Conservation (phyloP, 1,140 invertebrate species). For the Condylostylus longicornis region DNA sequence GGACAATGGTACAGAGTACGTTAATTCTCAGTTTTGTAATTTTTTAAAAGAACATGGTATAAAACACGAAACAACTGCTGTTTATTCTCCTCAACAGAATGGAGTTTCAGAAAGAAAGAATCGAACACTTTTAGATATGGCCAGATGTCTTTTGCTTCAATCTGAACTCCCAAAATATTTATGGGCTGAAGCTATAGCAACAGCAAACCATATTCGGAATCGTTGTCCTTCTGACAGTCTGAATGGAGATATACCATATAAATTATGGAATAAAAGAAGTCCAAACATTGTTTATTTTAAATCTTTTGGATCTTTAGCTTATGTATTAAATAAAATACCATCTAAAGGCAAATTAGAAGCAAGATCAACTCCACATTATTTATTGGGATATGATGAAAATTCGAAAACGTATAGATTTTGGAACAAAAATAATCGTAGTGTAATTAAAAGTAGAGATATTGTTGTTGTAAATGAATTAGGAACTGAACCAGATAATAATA, state of each 20-base stretch:
- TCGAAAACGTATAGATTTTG: slow-evolving; percentile 5
- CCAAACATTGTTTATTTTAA: slow-evolving; percentile 19
- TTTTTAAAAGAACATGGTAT: slow-evolving; percentile 11
- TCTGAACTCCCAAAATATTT: slow-evolving; percentile 9
- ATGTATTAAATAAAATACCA: slow-evolving; percentile 10
- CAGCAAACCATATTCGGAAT: slow-evolving; percentile 12
- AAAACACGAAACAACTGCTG: slow-evolving; percentile 8
- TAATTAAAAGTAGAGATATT: slow-evolving; percentile 15
- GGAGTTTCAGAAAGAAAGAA: slow-evolving; percentile 17
- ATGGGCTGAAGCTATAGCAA: slow-evolving; percentile 14
- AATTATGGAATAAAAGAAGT: slow-evolving; percentile 22
- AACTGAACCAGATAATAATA: no score
- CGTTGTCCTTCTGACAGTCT: slow-evolving; percentile 11
- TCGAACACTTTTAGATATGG: slow-evolving; percentile 14
- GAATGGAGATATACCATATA: slow-evolving; percentile 16
- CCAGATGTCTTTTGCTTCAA: slow-evolving; percentile 11
- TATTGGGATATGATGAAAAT: slow-evolving; percentile 6
- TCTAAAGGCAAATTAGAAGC: slow-evolving; percentile 6
- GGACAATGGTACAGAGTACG: slow-evolving; percentile 22
- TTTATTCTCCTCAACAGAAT: slow-evolving; percentile 28
- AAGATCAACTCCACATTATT: slow-evolving; percentile 1
- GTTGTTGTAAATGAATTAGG: no score
- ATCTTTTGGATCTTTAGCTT: slow-evolving; percentile 21
- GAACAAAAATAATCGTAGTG: slow-evolving; percentile 10
- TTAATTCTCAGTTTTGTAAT: slow-evolving; percentile 16